Base-by-base conservation (phyloP, 1,140 invertebrate species). In the Druon quercuslanigerum region DNA sequence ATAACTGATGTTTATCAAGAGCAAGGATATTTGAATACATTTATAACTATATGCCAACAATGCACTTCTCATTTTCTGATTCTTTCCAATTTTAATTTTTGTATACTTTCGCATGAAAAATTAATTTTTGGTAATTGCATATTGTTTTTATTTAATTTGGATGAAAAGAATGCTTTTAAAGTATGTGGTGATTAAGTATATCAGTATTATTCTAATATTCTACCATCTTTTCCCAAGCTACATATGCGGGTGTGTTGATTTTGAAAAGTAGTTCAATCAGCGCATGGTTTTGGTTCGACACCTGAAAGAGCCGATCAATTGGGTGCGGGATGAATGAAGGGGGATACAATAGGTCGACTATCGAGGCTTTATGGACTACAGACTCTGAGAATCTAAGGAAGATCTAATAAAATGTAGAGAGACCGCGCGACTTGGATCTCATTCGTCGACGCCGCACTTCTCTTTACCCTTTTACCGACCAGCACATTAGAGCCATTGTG, bases 401-500 rank as follows among this genome's bases (percentile, higher is more conserved):
- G 86, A 87, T 87, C 81, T 83, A 85, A 87, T 87, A 87, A 87
- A 83, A 86, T 87, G 77, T 74, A 77, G 77, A 83, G 75, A 80
- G 74, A 40, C 12, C 72, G 71, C 52, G 51, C 74, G 74, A 54
- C 70, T 52, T 77, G 52, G 75, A 76, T 77, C 73, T 76, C 75
- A 87, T 86, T 85, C 84, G 86, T 85, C 82, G 81, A 77, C 80
- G 79, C 79, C 82, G 80, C 80, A 82, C 75, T 80, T 85, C 84
- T 85, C 75, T 85, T 84, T 87, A 84, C 86, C 86, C 84, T 86
- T 87, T 87, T 85, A 87, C 81, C 77, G 80, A 60, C 76, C 82
- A 80, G 84, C 79, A 78, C 87, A 87, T 88, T 87, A 87, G 86
- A 87, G 85, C 86, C 86, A 87, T 88, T 88, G 87, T 88, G 80